A percentile compares a stretch with the other conserved stretches of the same genome.
These are phyloP conservation scores for Psilanteris sp. DNA, from an alignment of 1,140 invertebrate species.

Conservation along the genomic window DNA sequence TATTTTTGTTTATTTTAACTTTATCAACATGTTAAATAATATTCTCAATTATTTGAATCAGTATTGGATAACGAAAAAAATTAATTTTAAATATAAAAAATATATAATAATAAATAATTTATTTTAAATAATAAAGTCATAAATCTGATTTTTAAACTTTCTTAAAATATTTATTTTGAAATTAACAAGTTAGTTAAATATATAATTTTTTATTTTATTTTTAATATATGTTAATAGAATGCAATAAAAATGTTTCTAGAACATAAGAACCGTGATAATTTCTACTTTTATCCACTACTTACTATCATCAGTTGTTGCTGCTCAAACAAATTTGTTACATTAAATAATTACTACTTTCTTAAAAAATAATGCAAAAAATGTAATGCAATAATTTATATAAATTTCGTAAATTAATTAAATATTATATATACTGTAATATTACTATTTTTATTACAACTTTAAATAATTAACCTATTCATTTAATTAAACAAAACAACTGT, in stretches of 20 bases:
- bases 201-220: background rate
- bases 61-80: slow-evolving; percentile 76
- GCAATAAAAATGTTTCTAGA: slow-evolving; percentile 1
- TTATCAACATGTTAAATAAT: background rate
- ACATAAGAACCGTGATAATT: slow-evolving; percentile 18
- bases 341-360: too few relatives aligned
- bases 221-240: too few relatives aligned
- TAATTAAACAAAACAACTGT: too few relatives aligned
- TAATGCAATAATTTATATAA: too few relatives aligned
- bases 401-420: too few relatives aligned
- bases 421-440: too few relatives aligned
- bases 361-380: too few relatives aligned
- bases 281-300: slow-evolving; percentile 69
- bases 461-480: too few relatives aligned
- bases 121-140: too few relatives aligned
- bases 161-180: background rate
- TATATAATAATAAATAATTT: too few relatives aligned
- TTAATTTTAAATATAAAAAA: background rate
- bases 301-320: slow-evolving; percentile 75
- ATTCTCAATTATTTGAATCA: slow-evolving; percentile 37
- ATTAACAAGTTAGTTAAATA: background rate
- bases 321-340: slow-evolving; percentile 67
- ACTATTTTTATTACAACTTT: too few relatives aligned
- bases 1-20: background rate
- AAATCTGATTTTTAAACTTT: too few relatives aligned